phyloP scores from a whole-genome alignment of 2,888 invertebrate genomes.

The Arge pagana region DNA sequence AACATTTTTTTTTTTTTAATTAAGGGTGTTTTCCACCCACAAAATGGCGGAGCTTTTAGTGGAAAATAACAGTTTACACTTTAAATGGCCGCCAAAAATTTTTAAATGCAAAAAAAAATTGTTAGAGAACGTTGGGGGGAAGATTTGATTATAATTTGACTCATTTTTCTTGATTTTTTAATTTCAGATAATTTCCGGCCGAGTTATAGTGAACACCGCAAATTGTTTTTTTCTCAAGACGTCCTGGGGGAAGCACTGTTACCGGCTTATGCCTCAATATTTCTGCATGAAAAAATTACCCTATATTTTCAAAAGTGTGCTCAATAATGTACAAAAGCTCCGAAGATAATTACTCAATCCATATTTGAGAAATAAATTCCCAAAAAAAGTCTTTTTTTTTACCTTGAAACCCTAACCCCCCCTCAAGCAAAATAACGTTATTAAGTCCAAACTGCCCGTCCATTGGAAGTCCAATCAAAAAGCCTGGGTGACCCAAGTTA shows the following conservation, averaged over 20 bases:
- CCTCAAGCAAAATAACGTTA: slow-evolving; percentile 24
- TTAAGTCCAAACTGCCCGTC: slow-evolving; percentile 24
- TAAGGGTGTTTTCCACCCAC: slow-evolving; percentile 25
- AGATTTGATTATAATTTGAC: slow-evolving; percentile 19
- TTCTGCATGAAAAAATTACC: slow-evolving; percentile 24
- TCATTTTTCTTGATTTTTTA: slow-evolving; percentile 14
- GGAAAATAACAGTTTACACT: slow-evolving; percentile 14
- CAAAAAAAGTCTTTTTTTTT: slow-evolving; percentile 17
- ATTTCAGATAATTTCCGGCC: slow-evolving; percentile 22
- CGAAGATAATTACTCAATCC: slow-evolving; percentile 9
- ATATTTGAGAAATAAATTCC: too few relatives aligned
- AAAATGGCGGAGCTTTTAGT: slow-evolving; percentile 27
- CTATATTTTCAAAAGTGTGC: slow-evolving; percentile 18
- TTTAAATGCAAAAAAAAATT: slow-evolving; percentile 2
- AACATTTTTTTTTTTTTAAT: slow-evolving; percentile 24
- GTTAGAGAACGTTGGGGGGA: slow-evolving; percentile 16
- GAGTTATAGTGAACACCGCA: slow-evolving; percentile 13
- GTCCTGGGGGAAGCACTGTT: slow-evolving; percentile 11
- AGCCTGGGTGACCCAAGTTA: slow-evolving; percentile 28
- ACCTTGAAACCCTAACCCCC: too few relatives aligned
- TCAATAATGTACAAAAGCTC: slow-evolving; percentile 16
- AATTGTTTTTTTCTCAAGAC: slow-evolving; percentile 17
- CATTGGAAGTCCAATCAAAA: slow-evolving; percentile 26
- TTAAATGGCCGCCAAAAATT: slow-evolving; percentile 5
- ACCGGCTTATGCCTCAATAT: slow-evolving; percentile 9